Evolutionary conservation across 2,888 invertebrate genomes (phyloP).

Genomic region (Lithosia quadra): DNA sequence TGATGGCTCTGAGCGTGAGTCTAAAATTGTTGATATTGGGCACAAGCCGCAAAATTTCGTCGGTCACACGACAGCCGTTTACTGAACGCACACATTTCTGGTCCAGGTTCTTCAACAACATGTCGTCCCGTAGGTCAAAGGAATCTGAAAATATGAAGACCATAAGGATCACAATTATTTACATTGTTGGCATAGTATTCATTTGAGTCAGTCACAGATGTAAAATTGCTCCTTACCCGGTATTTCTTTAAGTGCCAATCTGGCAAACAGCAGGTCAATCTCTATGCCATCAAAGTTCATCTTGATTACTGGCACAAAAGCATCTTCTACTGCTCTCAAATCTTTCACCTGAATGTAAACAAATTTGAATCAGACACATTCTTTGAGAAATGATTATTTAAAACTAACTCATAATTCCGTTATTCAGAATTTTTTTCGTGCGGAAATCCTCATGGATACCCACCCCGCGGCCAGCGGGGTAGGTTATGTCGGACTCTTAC

Average conservation of each 20-base stretch:
- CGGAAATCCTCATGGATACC: too few species aligned
- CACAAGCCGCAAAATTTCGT: background rate
- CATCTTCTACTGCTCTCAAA: conserved; percentile 95
- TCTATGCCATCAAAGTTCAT: conserved; percentile 99
- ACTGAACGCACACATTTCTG: background rate
- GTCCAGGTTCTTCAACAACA: background rate
- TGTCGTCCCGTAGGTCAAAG: background rate
- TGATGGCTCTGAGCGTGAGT: background rate
- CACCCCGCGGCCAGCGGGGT: too few species aligned
- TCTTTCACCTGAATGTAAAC: conserved; percentile 81
- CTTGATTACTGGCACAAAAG: conserved; percentile 99
- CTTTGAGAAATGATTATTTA: too few species aligned
- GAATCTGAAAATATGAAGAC: background rate
- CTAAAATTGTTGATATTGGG: background rate
- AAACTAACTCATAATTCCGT: too few species aligned
- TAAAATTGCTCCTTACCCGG: conserved; percentile 88
- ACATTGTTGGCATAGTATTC: background rate
- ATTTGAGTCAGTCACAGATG: background rate
- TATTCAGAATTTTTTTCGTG: too few species aligned
- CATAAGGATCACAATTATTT: background rate
- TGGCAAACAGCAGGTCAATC: conserved; percentile 99
- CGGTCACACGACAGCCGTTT: background rate
- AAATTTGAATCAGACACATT: background rate
- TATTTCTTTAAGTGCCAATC: conserved; percentile 97
- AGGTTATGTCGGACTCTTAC: too few species aligned